Percentiles rank a stretch among this genome's conserved stretches.
phyloP scores from a whole-genome alignment of 2,113 vertebrate genomes.

The Tyrannus savana region DNA sequence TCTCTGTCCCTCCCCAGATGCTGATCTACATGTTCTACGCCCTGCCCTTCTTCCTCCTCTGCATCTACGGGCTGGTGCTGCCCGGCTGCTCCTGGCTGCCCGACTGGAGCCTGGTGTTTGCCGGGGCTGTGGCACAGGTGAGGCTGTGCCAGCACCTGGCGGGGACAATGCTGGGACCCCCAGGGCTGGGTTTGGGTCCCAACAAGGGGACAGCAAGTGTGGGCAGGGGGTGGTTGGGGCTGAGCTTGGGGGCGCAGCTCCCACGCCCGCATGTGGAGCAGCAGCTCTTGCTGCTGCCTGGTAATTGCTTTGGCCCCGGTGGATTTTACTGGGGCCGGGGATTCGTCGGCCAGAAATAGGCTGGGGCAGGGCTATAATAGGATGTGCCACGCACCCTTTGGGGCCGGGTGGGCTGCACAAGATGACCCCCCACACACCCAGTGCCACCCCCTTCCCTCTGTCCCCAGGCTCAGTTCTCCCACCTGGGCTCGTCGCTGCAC shows the following conservation, averaged over 20 bases:
- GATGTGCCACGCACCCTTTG: background rate
- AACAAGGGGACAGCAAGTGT: no score
- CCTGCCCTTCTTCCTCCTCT: constrained; percentile 82
- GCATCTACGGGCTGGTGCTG: constrained; percentile 79
- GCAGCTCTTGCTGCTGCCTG: background rate
- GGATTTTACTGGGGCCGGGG: background rate
- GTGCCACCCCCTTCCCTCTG: background rate
- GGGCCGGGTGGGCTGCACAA: background rate
- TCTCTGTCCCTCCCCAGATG: constrained; percentile 73
- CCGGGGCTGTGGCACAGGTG: constrained; percentile 89
- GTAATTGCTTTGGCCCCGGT: background rate
- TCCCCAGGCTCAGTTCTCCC: constrained; percentile 86
- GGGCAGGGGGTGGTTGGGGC: no score
- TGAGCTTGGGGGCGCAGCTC: background rate
- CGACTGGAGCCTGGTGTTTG: constrained; percentile 83
- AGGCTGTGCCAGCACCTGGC: background rate
- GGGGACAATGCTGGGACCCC: background rate
- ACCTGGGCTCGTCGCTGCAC: constrained; percentile 85
- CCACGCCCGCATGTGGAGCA: background rate
- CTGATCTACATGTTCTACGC: constrained; percentile 85
- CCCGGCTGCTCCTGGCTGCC: constrained; percentile 89
- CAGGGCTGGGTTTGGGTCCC: background rate
- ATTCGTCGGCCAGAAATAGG: background rate
- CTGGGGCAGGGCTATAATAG: background rate
- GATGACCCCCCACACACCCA: no score